These are phyloP conservation scores for Pristionchus mayeri DNA, from an alignment of 2,888 invertebrate species.

Conservation along the genomic window DNA sequence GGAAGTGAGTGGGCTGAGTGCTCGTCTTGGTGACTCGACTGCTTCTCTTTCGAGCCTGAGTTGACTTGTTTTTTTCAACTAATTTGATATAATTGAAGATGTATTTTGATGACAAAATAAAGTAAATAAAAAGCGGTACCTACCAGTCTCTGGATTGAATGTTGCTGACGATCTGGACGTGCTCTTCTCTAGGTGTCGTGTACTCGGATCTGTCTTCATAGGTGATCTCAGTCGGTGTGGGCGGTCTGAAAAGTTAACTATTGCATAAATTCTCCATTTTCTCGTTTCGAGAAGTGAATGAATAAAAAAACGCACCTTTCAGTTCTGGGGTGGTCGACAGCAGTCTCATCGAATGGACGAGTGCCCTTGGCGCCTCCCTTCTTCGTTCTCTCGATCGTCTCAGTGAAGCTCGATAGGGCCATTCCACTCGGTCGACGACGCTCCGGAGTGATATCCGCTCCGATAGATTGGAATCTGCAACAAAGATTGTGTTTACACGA, in stretches of 20 bases:
- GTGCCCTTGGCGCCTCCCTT: not conserved
- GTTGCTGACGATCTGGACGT: not conserved
- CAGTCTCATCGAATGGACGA: not conserved
- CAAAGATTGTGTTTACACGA: too few relatives aligned
- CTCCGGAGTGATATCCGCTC: not conserved
- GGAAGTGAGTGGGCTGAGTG: slow-evolving; percentile 10
- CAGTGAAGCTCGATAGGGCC: slow-evolving; percentile 1
- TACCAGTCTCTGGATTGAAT: slow-evolving; percentile 13
- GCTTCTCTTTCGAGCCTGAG: slow-evolving; percentile 35
- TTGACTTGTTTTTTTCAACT: not conserved
- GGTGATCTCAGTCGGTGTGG: not conserved
- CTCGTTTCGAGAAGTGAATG: not conserved
- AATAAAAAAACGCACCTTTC: not conserved
- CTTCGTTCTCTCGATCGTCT: slow-evolving; percentile 13
- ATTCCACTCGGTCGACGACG: slow-evolving; percentile 15
- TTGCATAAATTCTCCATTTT: not conserved
- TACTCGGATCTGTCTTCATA: not conserved
- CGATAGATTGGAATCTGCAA: not conserved
- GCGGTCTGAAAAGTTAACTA: not conserved
- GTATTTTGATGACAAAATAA: not conserved
- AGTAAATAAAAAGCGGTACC: not conserved
- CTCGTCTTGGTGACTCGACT: not conserved
- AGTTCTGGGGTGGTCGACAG: not conserved
- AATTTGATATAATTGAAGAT: too few relatives aligned
- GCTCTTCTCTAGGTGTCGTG: not conserved